phyloP scores from a whole-genome alignment of 2,888 invertebrate species.

The Tolmerus cingulatus region DNA sequence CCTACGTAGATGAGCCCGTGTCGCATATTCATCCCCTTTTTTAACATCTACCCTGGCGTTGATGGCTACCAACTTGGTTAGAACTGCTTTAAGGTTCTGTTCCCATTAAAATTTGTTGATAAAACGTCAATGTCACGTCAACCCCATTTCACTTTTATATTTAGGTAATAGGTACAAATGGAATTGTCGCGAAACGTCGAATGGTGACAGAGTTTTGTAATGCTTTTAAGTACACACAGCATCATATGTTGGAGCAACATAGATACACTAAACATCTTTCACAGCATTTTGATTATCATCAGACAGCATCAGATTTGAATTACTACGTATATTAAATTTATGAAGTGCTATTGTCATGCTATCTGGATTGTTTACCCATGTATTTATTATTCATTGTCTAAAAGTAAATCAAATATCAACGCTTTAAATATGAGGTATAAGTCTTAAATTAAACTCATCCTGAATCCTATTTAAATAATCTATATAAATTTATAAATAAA shows the following conservation, averaged over 20 bases:
- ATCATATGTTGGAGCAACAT: neutral
- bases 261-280: no score
- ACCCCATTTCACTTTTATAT: conserved; percentile 7
- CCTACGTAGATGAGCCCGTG: neutral
- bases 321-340: neutral
- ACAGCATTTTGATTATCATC: neutral
- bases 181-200: conserved; percentile 41
- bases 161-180: conserved; percentile 15
- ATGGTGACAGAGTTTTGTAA: neutral
- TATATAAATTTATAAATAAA: no score
- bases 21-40: neutral
- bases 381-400: no score
- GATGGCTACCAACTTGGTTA: neutral
- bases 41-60: neutral
- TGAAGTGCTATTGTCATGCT: no score
- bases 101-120: conserved; percentile 7
- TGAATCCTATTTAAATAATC: no score
- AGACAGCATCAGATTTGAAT: neutral
- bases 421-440: no score
- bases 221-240: neutral
- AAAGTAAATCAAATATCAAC: no score
- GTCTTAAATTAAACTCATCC: no score
- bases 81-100: neutral
- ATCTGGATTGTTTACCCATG: no score
- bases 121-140: conserved; percentile 3